These are phyloP conservation scores for Venustaconcha ellipsiformis DNA, from an alignment of 1,140 invertebrate genomes.

Conservation along the genomic window DNA sequence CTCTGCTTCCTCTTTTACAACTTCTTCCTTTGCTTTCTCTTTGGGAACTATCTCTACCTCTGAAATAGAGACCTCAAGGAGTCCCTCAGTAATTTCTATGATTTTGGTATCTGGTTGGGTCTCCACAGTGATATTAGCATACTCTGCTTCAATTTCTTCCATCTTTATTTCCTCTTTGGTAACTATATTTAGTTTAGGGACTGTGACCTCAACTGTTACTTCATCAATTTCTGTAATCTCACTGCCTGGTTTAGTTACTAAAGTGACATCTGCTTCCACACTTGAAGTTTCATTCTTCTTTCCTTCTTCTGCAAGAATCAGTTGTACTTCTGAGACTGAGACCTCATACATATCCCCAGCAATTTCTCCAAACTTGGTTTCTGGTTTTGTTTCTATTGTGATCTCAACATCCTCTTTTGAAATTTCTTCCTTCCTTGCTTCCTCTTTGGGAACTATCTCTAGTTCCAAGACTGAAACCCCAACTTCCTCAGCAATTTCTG, in stretches of 20 bases:
- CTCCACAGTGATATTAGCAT: slow-evolving; percentile 5
- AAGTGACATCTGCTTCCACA: slow-evolving; percentile 1
- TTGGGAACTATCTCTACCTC: slow-evolving; percentile 16
- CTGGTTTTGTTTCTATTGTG: slow-evolving; percentile 6
- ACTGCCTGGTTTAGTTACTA: not conserved
- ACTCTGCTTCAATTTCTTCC: slow-evolving; percentile 1
- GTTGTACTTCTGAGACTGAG: slow-evolving; percentile 13
- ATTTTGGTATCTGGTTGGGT: slow-evolving; percentile 1
- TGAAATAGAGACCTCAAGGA: slow-evolving; percentile 5
- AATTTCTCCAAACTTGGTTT: slow-evolving; percentile 5
- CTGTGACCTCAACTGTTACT: not conserved
- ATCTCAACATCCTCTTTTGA: slow-evolving; percentile 20
- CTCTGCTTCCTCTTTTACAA: slow-evolving; percentile 22
- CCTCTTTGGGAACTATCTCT: slow-evolving; percentile 5
- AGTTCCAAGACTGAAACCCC: slow-evolving; percentile 18
- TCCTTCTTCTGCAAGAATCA: slow-evolving; percentile 11
- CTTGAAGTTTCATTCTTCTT: not conserved
- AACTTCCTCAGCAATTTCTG: slow-evolving; percentile 14
- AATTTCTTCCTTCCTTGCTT: slow-evolving; percentile 12
- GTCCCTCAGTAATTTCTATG: slow-evolving; percentile 6
- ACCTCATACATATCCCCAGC: not conserved
- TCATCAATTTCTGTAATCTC: slow-evolving; percentile 2
- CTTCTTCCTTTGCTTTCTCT: slow-evolving; percentile 18
- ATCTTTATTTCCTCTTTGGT: not conserved
- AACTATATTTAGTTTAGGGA: not conserved